Evolutionary conservation across 2,888 invertebrate species (phyloP).

Genomic region (Pyrgus malvae): DNA sequence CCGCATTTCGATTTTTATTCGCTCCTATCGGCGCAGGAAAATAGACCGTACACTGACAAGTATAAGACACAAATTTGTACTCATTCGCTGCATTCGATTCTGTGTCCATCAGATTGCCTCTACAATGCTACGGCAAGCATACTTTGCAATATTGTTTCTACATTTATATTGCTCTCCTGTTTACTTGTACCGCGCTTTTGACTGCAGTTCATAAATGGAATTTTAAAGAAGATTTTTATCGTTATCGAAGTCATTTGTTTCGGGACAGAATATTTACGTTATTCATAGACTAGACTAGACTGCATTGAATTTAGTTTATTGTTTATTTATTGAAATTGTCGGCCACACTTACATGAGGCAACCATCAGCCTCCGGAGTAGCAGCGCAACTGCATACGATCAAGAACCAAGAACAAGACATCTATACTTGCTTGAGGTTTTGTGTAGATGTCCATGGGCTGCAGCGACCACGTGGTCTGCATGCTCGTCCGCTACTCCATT

Average conservation of each 20-base stretch:
- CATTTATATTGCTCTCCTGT: slow-evolving; percentile 33
- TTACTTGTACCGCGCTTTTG: slow-evolving; percentile 37
- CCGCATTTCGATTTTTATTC: slow-evolving; percentile 50
- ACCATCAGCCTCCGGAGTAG: too few relatives aligned
- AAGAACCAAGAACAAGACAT: too few relatives aligned
- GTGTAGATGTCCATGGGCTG: too few relatives aligned
- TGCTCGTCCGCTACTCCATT: too few relatives aligned
- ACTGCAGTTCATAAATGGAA: slow-evolving; percentile 34
- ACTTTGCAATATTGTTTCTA: slow-evolving; percentile 46
- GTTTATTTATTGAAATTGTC: too few relatives aligned
- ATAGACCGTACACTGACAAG: slow-evolving; percentile 41
- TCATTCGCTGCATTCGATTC: slow-evolving; percentile 28
- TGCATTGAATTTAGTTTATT: too few relatives aligned
- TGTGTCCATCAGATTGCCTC: slow-evolving; percentile 21
- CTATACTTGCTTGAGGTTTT: too few relatives aligned
- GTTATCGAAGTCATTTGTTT: slow-evolving; percentile 22
- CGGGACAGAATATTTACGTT: background rate
- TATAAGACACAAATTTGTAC: slow-evolving; percentile 45
- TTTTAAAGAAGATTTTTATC: slow-evolving; percentile 45
- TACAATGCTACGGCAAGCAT: slow-evolving; percentile 28
- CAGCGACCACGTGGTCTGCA: too few relatives aligned
- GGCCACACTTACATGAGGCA: too few relatives aligned
- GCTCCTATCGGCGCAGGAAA: slow-evolving; percentile 39
- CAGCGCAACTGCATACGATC: too few relatives aligned
- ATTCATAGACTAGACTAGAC: background rate